Evolutionary conservation across 2,113 vertebrate genomes (phyloP).

Genomic region (Hippolais icterina): DNA sequence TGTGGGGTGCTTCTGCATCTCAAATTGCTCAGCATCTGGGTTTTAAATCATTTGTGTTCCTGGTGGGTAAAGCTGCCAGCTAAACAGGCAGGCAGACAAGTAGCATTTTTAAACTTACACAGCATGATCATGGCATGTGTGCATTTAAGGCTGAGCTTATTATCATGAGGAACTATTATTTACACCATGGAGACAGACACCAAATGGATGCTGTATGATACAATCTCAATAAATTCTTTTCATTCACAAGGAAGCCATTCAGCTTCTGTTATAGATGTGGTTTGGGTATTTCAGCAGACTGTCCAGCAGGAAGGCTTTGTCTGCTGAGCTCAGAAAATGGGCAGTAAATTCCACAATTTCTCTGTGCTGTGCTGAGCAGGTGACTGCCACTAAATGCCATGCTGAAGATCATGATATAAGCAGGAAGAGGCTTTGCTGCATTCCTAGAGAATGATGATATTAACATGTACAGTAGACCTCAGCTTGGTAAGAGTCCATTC

Average conservation of each 20-base stretch:
- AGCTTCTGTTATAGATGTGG: neutral
- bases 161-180: conserved; percentile 50
- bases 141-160: conserved; percentile 65
- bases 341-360: neutral
- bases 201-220: conserved; percentile 20
- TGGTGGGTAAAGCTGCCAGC: conserved; percentile 50
- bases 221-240: conserved; percentile 40
- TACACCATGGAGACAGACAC: conserved; percentile 39
- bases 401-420: neutral
- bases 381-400: neutral
- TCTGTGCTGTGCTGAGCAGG: neutral
- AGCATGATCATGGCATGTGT: conserved; percentile 55
- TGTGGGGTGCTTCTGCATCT: conserved; percentile 69
- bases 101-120: conserved; percentile 66
- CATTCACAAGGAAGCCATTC: neutral
- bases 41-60: conserved; percentile 70
- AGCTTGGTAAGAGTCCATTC: neutral
- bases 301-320: neutral
- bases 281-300: neutral
- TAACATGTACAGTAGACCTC: neutral
- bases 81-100: conserved; percentile 66
- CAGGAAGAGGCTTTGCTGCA: neutral
- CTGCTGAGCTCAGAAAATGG: neutral
- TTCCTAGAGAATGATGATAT: neutral
- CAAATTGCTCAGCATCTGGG: conserved; percentile 73